Base-by-base conservation (phyloP, 2,113 vertebrate species). In the Reinhardtius hippoglossoides region DNA sequence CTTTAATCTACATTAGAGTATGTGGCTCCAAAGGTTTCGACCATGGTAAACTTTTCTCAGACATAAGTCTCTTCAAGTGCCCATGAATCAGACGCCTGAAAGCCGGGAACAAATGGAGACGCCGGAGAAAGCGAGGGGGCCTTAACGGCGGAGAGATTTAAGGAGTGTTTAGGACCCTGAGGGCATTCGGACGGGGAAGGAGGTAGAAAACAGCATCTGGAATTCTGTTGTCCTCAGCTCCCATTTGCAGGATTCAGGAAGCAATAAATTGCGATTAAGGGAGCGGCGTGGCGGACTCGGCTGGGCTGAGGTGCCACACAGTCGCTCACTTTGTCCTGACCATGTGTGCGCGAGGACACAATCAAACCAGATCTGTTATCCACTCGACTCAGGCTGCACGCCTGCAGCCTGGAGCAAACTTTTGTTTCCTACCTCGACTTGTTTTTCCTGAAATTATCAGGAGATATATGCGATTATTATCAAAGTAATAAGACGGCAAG, bases 231-330 rank as follows among this genome's bases (percentile, higher is more conserved):
- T 91, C 76, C 81, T 84, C 70, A 0, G 68, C 65, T 82, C 80
- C 86, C 84, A 20, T 89, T 89, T 85, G 78, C 83, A 88, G 81
- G 74, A 83, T 84, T 82, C 89, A 93, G 94, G 93, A 94, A 94
- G 93, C 81, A 85, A 93, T 94, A 94, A 93, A 94, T 93, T 81
- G 83, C 67, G 86, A 92, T 92, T 90, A 91, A 91, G 88, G 81
- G 89, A 88, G 88, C 46, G 44, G 80, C 23, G 21, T 72, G 83
- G 77, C 77, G 58, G 83, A 65, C 76, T 42, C 2, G 64, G 74
- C 81, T 61, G 85, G 68, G 74, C 76, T 9, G 88, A 89, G 91
- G 90, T 90, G 92, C 90, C 88, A 85, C 88, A 76, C 88, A 81
- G 91, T 92, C 91, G 90, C 87, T 85, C 57, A 1, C 76, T 75